A percentile compares a stretch with the other conserved stretches of the same genome.
These are phyloP conservation scores for Microtus californicus DNA, from an alignment of 2,797 vertebrate genomes.

Conservation along the genomic window DNA sequence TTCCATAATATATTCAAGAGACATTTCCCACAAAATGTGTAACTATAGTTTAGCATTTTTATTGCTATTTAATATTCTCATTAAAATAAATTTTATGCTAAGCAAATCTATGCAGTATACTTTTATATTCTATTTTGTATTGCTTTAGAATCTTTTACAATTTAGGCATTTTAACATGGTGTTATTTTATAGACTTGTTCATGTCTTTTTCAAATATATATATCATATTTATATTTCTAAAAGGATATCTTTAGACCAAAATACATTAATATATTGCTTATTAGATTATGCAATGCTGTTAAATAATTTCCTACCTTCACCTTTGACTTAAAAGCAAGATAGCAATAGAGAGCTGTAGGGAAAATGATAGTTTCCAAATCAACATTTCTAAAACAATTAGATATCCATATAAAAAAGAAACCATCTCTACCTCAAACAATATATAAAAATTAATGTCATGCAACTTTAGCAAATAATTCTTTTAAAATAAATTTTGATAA, in stretches of 20 bases:
- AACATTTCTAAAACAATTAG: background rate
- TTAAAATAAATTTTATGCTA: background rate
- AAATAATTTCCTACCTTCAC: background rate
- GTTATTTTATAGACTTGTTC: constrained; percentile 23
- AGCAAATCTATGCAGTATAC: background rate
- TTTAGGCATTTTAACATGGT: background rate
- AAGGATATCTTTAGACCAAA: background rate
- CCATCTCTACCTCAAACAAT: background rate
- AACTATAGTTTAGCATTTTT: constrained; percentile 25
- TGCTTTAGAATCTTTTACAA: background rate
- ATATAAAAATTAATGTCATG: background rate
- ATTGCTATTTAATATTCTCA: constrained; percentile 36
- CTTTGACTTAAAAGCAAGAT: constrained; percentile 52
- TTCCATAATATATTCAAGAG: background rate
- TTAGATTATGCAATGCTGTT: background rate
- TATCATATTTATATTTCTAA: background rate
- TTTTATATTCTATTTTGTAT: constrained; percentile 4
- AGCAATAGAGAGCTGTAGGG: background rate
- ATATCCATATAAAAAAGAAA: background rate
- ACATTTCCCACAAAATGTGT: background rate
- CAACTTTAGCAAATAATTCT: background rate
- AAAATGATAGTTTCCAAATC: background rate
- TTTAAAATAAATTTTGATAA: constrained; percentile 3
- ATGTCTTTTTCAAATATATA: constrained; percentile 32
- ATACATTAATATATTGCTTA: background rate